Percentiles rank a stretch among this genome's conserved stretches.
These are phyloP conservation scores for Argyresthia goedartella DNA, from an alignment of 2,888 invertebrate species.

Conservation along the genomic window DNA sequence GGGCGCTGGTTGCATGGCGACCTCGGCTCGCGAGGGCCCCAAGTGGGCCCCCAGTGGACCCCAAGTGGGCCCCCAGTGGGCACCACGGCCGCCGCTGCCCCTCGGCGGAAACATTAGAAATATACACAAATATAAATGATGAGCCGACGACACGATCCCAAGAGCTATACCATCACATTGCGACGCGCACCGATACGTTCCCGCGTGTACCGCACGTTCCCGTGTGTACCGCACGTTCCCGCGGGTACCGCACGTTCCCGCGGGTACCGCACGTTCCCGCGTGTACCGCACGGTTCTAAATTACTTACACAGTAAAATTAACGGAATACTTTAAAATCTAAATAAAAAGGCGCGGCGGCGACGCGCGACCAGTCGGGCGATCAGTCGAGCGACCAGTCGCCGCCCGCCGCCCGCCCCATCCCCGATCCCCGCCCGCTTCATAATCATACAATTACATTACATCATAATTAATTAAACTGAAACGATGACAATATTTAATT, in stretches of 20 bases:
- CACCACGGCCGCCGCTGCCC: conserved; percentile 4
- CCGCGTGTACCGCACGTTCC: conserved; percentile 59
- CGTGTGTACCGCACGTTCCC: too few relatives aligned
- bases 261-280: too few relatives aligned
- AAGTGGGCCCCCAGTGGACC: neutral
- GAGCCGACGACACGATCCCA: conserved; percentile 43
- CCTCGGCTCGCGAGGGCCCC: neutral
- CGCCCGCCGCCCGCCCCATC: conserved; percentile 16
- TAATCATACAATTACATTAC: conserved; percentile 21
- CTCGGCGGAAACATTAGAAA: conserved; percentile 17
- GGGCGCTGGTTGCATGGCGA: conserved; percentile 10
- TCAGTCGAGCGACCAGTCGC: conserved; percentile 11
- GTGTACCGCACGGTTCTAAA: conserved; percentile 60
- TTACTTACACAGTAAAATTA: conserved; percentile 66
- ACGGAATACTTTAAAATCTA: conserved; percentile 70
- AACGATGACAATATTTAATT: conserved; percentile 68
- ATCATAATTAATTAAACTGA: conserved; percentile 43
- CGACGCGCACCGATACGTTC: conserved; percentile 58
- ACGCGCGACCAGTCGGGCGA: conserved; percentile 17
- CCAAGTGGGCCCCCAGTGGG: conserved; percentile 4
- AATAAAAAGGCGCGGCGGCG: conserved; percentile 43
- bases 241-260: conserved; percentile 66
- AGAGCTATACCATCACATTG: conserved; percentile 49
- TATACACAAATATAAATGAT: conserved; percentile 49
- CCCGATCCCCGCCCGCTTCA: conserved; percentile 17